Conservation (phyloP, 2,113 vertebrate species). For the Leptocoma aspasia region DNA sequence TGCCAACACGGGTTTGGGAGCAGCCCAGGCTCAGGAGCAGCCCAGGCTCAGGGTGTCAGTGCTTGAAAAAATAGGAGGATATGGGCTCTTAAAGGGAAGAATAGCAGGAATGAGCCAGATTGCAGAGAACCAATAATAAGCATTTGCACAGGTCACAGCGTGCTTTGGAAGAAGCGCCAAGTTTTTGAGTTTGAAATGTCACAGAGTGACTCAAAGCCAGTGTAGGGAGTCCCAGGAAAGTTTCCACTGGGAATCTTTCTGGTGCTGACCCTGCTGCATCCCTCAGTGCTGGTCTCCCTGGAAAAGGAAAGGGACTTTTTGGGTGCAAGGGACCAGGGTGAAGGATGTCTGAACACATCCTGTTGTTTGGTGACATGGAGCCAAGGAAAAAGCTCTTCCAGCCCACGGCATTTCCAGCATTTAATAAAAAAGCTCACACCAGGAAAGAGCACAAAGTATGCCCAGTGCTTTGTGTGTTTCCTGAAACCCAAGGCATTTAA, state of each 20-base stretch:
- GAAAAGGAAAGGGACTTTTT: neutral
- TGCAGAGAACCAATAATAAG: neutral
- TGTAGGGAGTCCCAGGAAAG: neutral
- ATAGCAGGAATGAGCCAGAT: neutral
- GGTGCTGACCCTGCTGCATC: neutral
- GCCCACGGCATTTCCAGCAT: neutral
- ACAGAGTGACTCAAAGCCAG: fast-evolving
- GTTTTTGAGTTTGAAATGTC: neutral
- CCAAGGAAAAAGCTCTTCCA: neutral
- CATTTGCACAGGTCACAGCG: neutral
- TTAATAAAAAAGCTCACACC: neutral
- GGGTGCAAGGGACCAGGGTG: neutral
- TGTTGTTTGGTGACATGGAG: fast-evolving
- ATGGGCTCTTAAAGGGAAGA: constrained; percentile 7
- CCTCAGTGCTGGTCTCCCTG: fast-evolving
- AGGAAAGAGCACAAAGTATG: neutral
- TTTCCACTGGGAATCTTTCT: neutral
- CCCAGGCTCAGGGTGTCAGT: neutral
- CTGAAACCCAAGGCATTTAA: neutral
- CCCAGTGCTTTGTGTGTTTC: neutral
- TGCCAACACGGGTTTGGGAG: fast-evolving
- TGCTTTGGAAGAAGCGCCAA: neutral
- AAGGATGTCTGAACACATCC: neutral
- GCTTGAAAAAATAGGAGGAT: neutral
- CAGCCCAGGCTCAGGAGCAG: neutral